Conservation (phyloP, 2,113 vertebrate species). For the Corythornis madagascariensis region DNA sequence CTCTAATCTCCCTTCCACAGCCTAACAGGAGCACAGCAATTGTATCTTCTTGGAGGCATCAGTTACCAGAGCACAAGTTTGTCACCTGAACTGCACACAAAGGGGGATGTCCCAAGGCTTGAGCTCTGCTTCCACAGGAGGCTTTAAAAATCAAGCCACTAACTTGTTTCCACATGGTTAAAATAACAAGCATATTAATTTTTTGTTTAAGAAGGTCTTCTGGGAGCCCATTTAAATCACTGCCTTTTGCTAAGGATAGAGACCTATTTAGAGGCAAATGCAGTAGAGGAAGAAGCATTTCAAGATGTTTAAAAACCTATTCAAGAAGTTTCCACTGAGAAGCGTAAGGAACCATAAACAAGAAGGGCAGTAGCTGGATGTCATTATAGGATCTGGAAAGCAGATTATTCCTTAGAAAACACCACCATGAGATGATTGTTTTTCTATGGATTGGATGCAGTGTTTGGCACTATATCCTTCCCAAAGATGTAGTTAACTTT, state of each 20-base stretch:
- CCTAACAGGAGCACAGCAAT: neutral
- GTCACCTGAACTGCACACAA: neutral
- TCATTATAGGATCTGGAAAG: constrained; percentile 59
- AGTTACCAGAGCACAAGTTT: neutral
- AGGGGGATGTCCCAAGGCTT: neutral
- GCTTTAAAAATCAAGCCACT: neutral
- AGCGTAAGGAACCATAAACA: constrained; percentile 21
- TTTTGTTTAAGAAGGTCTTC: constrained; percentile 3
- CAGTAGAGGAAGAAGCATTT: constrained; percentile 4
- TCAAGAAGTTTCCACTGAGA: constrained; percentile 44
- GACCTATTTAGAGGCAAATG: neutral
- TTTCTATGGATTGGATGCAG: constrained; percentile 44
- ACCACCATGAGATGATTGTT: constrained; percentile 33
- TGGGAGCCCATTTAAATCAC: neutral
- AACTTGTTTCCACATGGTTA: neutral
- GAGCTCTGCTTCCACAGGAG: neutral
- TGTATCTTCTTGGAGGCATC: neutral
- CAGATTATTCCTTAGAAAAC: constrained; percentile 55
- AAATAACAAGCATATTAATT: neutral
- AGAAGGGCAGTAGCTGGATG: constrained; percentile 7
- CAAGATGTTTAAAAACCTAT: constrained; percentile 27
- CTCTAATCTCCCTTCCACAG: constrained; percentile 42
- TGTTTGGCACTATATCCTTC: constrained; percentile 18
- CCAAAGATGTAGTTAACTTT: constrained; percentile 57
- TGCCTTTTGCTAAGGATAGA: neutral